phyloP scores from a whole-genome alignment of 2,888 invertebrate genomes.

The Diachrysia chrysitis region DNA sequence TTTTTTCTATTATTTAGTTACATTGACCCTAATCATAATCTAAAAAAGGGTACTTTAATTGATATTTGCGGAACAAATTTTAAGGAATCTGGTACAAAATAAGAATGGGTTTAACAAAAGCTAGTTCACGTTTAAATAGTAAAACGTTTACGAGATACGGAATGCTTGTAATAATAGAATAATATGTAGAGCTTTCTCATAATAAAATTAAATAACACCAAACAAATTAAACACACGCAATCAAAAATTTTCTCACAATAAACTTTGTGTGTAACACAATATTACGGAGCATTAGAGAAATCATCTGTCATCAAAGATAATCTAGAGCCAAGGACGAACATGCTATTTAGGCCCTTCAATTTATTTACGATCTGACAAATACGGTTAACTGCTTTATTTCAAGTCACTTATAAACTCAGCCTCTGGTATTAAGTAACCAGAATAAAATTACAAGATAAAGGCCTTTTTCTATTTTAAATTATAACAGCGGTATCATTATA shows the following conservation, averaged over 20 bases:
- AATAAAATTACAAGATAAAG: too few species aligned
- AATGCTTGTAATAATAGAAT: neutral
- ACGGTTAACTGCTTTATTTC: neutral
- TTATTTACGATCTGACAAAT: neutral
- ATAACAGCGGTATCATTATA: neutral
- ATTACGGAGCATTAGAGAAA: conserved; percentile 15
- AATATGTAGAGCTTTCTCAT: conserved; percentile 5
- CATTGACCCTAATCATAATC: neutral
- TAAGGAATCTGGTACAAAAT: neutral
- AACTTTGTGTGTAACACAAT: conserved; percentile 10
- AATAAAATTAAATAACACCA: conserved; percentile 8
- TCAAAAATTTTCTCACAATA: conserved; percentile 10
- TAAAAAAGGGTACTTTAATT: neutral
- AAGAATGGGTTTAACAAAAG: neutral
- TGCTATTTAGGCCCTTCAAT: conserved; percentile 5
- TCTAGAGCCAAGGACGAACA: neutral
- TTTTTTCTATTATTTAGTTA: neutral
- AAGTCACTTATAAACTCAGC: neutral
- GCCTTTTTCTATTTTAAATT: too few species aligned
- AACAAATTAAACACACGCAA: conserved; percentile 7
- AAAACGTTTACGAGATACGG: neutral
- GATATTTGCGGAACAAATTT: neutral
- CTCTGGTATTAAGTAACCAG: too few species aligned
- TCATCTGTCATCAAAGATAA: conserved; percentile 12
- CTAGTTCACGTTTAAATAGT: neutral